phyloP scores from a whole-genome alignment of 2,797 vertebrate genomes.

The Macroramphosus scolopax region DNA sequence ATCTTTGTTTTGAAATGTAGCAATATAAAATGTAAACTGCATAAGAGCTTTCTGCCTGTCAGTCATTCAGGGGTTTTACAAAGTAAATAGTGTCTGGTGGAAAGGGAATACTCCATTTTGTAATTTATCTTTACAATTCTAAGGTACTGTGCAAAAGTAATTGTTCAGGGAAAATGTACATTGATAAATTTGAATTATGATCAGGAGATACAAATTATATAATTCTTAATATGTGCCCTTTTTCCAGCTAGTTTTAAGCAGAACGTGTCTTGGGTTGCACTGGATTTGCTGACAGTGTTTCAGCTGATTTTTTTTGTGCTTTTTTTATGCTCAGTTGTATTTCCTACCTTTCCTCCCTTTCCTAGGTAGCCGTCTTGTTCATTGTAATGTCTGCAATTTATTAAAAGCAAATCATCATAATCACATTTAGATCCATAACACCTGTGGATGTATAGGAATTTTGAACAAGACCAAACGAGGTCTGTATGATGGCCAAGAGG shows the following conservation, averaged over 20 bases:
- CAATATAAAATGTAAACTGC: slow-evolving; percentile 73
- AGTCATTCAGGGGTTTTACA: slow-evolving; percentile 74
- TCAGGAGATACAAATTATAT: slow-evolving; percentile 74
- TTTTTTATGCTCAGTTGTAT: slow-evolving; percentile 66
- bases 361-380: slow-evolving; percentile 70
- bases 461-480: slow-evolving; percentile 64
- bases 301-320: slow-evolving; percentile 49
- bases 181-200: slow-evolving; percentile 70
- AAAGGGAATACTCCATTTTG: slow-evolving; percentile 77
- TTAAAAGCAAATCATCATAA: slow-evolving; percentile 71
- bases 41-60: slow-evolving; percentile 68
- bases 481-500: slow-evolving; percentile 54
- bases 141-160: slow-evolving; percentile 81
- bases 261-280: slow-evolving; percentile 80
- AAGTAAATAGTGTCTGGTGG: slow-evolving; percentile 71
- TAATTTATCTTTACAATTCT: slow-evolving; percentile 76
- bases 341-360: slow-evolving; percentile 41
- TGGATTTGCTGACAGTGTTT: slow-evolving; percentile 81
- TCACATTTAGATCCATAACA: slow-evolving; percentile 70
- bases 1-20: slow-evolving; percentile 71
- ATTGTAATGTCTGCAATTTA: slow-evolving; percentile 71
- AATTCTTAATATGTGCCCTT: slow-evolving; percentile 72
- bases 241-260: slow-evolving; percentile 66
- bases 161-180: slow-evolving; percentile 80
- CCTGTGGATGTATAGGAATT: slow-evolving; percentile 61